Evolutionary conservation across 2,797 vertebrate genomes (phyloP).

Genomic region (Lemur catta): DNA sequence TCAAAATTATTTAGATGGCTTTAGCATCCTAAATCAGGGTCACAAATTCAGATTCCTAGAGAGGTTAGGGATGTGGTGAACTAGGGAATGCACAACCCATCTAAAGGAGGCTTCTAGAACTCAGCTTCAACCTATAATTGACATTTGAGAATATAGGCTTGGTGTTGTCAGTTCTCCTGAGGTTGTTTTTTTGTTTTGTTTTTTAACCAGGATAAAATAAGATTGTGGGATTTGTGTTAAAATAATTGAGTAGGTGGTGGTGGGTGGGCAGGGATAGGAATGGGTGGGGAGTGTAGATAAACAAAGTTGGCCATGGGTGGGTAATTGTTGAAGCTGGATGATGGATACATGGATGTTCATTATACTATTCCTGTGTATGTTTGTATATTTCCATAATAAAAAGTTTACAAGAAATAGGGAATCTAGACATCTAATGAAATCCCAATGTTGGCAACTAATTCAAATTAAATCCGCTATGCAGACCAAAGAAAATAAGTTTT

Average conservation of each 20-base stretch:
- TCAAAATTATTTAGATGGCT: neutral
- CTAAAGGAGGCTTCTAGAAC: neutral
- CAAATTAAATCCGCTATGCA: neutral
- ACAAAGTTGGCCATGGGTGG: neutral
- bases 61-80: neutral
- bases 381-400: neutral
- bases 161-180: neutral
- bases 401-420: neutral
- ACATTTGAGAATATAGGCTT: neutral
- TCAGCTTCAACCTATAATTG: neutral
- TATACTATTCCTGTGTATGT: neutral
- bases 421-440: neutral
- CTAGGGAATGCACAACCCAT: neutral
- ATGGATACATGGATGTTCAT: conserved; percentile 29
- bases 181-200: neutral
- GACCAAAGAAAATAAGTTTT: conserved; percentile 2
- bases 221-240: neutral
- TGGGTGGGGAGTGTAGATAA: neutral
- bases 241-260: neutral
- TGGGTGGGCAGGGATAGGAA: neutral
- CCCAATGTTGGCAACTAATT: neutral
- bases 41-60: neutral
- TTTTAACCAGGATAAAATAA: neutral
- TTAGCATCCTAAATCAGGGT: neutral
- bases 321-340: conserved; percentile 24